Evolutionary conservation across 2,113 vertebrate species (phyloP).

Genomic region (Tragelaphus strepsiceros): DNA sequence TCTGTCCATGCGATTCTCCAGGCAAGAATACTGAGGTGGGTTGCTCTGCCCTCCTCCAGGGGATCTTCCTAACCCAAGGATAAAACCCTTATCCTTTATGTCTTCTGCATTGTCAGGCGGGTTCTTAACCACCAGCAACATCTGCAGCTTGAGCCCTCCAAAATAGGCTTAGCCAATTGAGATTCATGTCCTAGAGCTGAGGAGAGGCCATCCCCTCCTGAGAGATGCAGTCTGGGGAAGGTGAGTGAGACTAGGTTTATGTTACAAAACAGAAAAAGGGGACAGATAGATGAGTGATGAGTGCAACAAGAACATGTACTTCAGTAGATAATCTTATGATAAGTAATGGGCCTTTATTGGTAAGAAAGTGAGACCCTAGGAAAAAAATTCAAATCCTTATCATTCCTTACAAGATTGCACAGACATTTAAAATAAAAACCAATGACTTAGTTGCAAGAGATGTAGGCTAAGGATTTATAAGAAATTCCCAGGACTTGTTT

Average conservation of each 20-base stretch:
- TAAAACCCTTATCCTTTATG: neutral
- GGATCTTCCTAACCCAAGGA: neutral
- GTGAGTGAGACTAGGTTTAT: neutral
- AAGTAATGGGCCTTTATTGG: neutral
- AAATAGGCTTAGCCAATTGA: neutral
- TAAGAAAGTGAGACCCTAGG: neutral
- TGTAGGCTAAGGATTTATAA: neutral
- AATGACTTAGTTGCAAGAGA: constrained; percentile 2
- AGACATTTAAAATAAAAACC: neutral
- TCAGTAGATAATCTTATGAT: neutral
- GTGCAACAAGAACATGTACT: neutral
- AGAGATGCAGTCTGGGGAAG: neutral
- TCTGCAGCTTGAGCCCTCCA: neutral
- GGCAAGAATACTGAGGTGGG: neutral
- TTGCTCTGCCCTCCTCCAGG: neutral
- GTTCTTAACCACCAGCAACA: neutral
- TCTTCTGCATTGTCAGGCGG: neutral
- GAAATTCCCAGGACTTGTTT: neutral
- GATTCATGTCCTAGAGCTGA: neutral
- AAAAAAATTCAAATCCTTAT: neutral
- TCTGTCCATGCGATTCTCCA: neutral
- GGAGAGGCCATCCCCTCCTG: neutral
- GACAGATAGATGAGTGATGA: neutral
- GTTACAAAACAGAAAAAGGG: neutral
- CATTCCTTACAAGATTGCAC: neutral